Evolutionary conservation across 1,140 invertebrate species (phyloP), one percentile per base, ranked within the genome.

Genomic region (Drosophila littoralis): DNA sequence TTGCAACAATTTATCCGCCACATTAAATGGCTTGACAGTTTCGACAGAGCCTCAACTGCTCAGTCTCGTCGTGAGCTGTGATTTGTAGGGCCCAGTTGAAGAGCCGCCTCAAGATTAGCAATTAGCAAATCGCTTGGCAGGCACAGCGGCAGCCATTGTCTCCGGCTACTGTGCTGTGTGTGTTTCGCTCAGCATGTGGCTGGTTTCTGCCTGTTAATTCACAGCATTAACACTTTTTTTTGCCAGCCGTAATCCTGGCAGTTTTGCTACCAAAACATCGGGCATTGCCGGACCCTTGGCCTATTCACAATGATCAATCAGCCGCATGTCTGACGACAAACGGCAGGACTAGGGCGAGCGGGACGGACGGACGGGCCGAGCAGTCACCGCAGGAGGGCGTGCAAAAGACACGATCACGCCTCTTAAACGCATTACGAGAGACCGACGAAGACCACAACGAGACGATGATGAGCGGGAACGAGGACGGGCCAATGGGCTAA

Each of bases 401-500:
- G 84, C 84, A 81, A 89, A 89, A 89, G 84, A 89, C 81, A 89
- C 68, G 85, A 84, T 89, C 84, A 89, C 84, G 85, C 84, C 84
- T 89, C 84, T 89, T 81, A 75, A 81, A 75, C 85, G 70, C 84
- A 89, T 81, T 85, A 66, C 63, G 40, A 68, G 48, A 48, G 50
- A 6, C 36, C 38, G 22, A 28, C 4, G 28, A 48, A 13, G 58
- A 69, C 71, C 71, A 52, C 55, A 75, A 28, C 22, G 22, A 65
- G 71, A 70, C 45, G 64, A 71, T 60, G 65, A 74, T 63, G 54
- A 35, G 70, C 75, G 76, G 42, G 48, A 79, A 48, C 78, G 8
- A 61, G 33, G 33, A 61, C 42, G 45, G 22, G 70, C 22, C 38
- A 85, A 65, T 71, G 76, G 77, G 80, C 81, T 89, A 89, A 89